These are phyloP conservation scores for Monoplex corrugatus DNA, from an alignment of 2,888 invertebrate species.

Conservation along the genomic window DNA sequence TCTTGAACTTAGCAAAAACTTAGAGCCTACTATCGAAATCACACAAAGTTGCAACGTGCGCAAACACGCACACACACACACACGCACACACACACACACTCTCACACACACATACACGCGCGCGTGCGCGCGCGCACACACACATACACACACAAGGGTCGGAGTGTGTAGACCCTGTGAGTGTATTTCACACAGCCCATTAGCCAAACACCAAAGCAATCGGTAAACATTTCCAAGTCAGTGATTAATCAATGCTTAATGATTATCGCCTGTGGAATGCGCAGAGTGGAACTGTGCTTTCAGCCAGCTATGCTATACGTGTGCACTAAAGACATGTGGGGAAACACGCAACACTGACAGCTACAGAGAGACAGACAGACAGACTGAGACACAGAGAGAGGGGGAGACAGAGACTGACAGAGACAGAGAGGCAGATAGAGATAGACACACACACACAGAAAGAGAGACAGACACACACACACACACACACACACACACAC, in stretches of 20 bases:
- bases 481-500: neutral
- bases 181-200: no score
- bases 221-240: no score
- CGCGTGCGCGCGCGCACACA: neutral
- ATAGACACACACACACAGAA: neutral
- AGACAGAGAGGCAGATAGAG: neutral
- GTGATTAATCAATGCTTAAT: no score
- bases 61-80: constrained; percentile 27
- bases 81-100: constrained; percentile 12
- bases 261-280: no score
- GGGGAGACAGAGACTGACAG: neutral
- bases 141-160: neutral
- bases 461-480: neutral
- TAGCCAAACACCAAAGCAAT: no score
- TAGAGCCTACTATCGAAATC: no score
- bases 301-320: no score
- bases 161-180: no score
- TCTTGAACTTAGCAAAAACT: no score
- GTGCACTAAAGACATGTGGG: neutral
- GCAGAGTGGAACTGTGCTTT: no score
- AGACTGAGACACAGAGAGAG: neutral
- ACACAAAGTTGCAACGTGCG: neutral
- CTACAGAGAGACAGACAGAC: neutral
- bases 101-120: neutral
- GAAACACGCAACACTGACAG: neutral